A percentile compares a stretch with the other conserved stretches of the same genome.
Conservation (phyloP, 1,140 invertebrate species). For the Atta colombica region DNA sequence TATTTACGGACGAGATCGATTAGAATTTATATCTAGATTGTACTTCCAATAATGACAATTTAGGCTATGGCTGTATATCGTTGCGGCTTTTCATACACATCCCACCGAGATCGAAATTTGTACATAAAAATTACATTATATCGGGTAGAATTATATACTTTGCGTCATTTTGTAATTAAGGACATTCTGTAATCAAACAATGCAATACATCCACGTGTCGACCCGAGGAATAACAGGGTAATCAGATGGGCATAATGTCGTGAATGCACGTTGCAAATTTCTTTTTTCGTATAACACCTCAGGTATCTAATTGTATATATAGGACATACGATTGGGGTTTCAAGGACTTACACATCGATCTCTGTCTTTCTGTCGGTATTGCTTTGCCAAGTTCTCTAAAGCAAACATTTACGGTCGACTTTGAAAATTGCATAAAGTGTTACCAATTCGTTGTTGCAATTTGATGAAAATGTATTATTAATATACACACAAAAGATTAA, state of each 20-base stretch:
- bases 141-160: not conserved
- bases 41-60: conserved; percentile 11
- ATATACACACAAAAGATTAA: conserved; percentile 13
- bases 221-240: not conserved
- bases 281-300: not conserved
- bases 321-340: conserved; percentile 3
- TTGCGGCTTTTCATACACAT: not conserved
- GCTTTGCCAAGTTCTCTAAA: conserved; percentile 27
- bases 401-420: conserved; percentile 30
- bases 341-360: conserved; percentile 36
- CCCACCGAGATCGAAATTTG: conserved; percentile 35
- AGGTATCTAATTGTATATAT: conserved; percentile 24
- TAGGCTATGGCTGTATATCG: conserved; percentile 29
- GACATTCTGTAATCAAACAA: conserved; percentile 37
- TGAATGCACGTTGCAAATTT: not conserved
- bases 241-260: not conserved
- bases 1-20: not conserved
- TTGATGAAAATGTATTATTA: conserved; percentile 34
- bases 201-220: conserved; percentile 38
- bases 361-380: conserved; percentile 23
- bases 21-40: conserved; percentile 23
- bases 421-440: conserved; percentile 40
- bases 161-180: conserved; percentile 30
- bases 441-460: conserved; percentile 53
- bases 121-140: conserved; percentile 56